Percentiles rank a stretch among this genome's conserved stretches.
phyloP scores from a whole-genome alignment of 1,140 invertebrate species.

The Brevipalpus yothersi region DNA sequence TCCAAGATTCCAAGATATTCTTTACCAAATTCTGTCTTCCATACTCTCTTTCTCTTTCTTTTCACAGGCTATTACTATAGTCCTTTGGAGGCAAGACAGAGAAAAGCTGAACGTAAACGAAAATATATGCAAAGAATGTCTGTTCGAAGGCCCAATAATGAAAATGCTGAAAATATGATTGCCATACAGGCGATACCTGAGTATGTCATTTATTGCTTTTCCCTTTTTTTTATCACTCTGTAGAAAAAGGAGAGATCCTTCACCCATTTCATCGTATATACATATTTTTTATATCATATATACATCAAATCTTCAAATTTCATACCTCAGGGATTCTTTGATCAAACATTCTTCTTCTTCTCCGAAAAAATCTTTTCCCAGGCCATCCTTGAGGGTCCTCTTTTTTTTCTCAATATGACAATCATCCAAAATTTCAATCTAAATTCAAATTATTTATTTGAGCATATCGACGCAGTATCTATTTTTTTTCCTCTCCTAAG shows the following conservation, averaged over 20 bases:
- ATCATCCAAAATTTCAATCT: too few relatives aligned
- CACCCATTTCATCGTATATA: neutral
- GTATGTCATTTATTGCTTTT: neutral
- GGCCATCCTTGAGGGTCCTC: too few relatives aligned
- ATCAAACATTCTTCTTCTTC: neutral
- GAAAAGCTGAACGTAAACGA: slow-evolving; percentile 4
- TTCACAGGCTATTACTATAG: slow-evolving; percentile 10
- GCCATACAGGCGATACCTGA: neutral
- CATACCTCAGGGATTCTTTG: neutral
- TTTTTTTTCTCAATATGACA: too few relatives aligned
- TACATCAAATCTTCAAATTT: neutral
- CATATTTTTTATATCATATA: too few relatives aligned
- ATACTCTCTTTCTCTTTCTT: neutral
- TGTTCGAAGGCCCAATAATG: neutral
- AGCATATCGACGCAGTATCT: too few relatives aligned
- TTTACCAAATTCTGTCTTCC: too few relatives aligned
- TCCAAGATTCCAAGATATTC: too few relatives aligned
- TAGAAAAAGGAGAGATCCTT: neutral
- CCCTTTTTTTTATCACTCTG: neutral
- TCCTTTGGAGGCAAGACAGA: slow-evolving; percentile 6
- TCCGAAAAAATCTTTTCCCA: too few relatives aligned
- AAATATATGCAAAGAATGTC: neutral
- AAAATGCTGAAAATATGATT: neutral
- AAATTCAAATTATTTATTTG: too few relatives aligned
- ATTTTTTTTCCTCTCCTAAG: too few relatives aligned